phyloP scores from a whole-genome alignment of 1,140 invertebrate species.

The Protaetia brevitarsis region DNA sequence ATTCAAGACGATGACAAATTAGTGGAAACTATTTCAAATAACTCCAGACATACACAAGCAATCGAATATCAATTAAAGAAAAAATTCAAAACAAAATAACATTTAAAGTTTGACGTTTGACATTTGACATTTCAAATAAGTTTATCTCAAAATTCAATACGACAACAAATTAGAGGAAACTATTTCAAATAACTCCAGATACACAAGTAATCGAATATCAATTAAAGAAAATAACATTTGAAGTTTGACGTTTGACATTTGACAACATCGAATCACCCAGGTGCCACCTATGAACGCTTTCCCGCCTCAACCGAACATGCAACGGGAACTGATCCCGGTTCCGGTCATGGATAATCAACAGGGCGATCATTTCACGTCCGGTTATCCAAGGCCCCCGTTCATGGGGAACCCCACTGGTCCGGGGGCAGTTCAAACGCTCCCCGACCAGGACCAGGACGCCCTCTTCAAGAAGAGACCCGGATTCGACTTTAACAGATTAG shows the following conservation, averaged over 20 bases:
- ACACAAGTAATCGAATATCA: too few relatives aligned
- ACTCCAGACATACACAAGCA: too few relatives aligned
- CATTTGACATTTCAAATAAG: too few relatives aligned
- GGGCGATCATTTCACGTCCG: constrained; percentile 27
- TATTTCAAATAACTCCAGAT: neutral
- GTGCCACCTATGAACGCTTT: constrained; percentile 36
- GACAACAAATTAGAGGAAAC: neutral
- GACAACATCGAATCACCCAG: too few relatives aligned
- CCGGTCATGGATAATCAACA: constrained; percentile 55
- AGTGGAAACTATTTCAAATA: too few relatives aligned
- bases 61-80: too few relatives aligned
- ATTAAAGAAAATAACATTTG: too few relatives aligned
- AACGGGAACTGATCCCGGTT: constrained; percentile 63
- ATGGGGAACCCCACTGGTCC: neutral
- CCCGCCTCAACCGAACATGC: constrained; percentile 44
- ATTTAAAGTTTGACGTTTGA: too few relatives aligned
- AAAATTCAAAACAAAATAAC: too few relatives aligned
- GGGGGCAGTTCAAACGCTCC: neutral
- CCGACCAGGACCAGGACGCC: constrained; percentile 21
- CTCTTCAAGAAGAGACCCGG: constrained; percentile 53
- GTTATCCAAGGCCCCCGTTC: neutral
- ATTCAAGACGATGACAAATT: too few relatives aligned
- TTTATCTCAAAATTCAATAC: constrained; percentile 42
- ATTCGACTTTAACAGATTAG: constrained; percentile 73
- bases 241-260: too few relatives aligned